Base-by-base conservation (phyloP, 2,888 invertebrate species). In the Synanthedon andrenaeformis region DNA sequence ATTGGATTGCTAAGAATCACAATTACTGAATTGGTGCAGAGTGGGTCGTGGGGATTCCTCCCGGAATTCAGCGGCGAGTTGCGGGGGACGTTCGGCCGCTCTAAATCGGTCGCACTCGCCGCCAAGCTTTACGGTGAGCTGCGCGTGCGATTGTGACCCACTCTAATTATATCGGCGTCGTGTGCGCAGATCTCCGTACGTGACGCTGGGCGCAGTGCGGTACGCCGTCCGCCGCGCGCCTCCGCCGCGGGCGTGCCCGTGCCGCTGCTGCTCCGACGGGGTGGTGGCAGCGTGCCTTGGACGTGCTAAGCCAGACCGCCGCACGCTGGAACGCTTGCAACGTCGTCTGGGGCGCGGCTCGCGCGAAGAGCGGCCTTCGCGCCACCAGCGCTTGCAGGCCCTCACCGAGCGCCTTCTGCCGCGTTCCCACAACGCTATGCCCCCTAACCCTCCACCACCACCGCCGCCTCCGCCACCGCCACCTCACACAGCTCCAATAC, bases 281-380 rank as follows among this genome's bases (percentile, higher is more conserved):
- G 86, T 82, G 79, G 76, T 82, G 75, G 84, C 84, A 74, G 85
- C 83, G 76, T 86, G 86, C 81, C 82, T 83, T 70, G 82, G 80
- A 75, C 86, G 84, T 78, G 82, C 81, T 70, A 77, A 79, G 76
- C 83, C 83, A 67, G 85, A 84, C 71, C 81, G 83, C 82, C 91
- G 92, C 90, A 92, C 92, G 78, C 92, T 94, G 92, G 94, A 94
- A 89, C 93, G 94, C 67, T 89, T 94, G 82, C 93, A 93, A 76
- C 93, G 92, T 82, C 92, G 93, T 78, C 92, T 93, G 89, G 92
- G 91, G 76, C 82, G 83, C 77, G 81, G 82, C 75, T 74, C 81
- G 70, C 79, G 83, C 73, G 81, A 83, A 79, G 83, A 84, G 76
- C 81, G 82, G 76, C 82, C 82, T 78, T 76, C 78, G 76, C 82